These are phyloP conservation scores for Trichonephila clavata DNA, from an alignment of 1,140 invertebrate species.

Conservation along the genomic window DNA sequence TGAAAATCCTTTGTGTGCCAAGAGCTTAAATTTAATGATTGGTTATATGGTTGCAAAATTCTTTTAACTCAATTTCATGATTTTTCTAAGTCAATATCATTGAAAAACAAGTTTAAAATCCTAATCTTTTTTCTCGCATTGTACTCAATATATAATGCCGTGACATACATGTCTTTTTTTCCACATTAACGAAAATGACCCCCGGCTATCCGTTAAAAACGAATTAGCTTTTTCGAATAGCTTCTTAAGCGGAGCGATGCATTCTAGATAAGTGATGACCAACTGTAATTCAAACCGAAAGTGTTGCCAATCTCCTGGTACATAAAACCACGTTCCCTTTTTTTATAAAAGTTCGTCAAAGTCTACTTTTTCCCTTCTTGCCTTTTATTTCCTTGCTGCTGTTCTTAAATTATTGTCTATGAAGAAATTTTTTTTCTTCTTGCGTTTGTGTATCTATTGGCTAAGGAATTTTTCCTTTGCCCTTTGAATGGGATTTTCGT, in stretches of 20 bases:
- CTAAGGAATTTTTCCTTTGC: not conserved
- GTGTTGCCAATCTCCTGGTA: constrained; percentile 42
- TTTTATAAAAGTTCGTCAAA: not conserved
- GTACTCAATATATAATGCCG: not conserved
- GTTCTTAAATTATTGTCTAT: not conserved
- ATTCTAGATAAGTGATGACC: constrained; percentile 19
- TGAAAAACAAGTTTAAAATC: no score
- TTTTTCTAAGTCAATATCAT: no score
- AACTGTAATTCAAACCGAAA: not conserved
- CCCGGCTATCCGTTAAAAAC: not conserved
- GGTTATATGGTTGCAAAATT: no score
- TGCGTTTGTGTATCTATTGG: not conserved
- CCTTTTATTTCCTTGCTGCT: not conserved
- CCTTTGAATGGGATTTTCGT: not conserved
- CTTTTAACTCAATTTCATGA: no score
- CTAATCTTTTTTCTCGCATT: not conserved
- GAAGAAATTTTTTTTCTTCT: not conserved
- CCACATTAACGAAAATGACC: not conserved
- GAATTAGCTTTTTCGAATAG: constrained; percentile 40
- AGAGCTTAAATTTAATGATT: no score
- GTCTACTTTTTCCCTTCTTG: no score
- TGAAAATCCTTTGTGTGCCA: no score
- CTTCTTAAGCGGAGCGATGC: constrained; percentile 7
- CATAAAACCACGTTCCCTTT: not conserved
- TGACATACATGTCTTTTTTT: not conserved